A percentile compares a stretch with the other conserved stretches of the same genome.
phyloP scores from a whole-genome alignment of 2,888 invertebrate genomes.

The Apamea epomidion region DNA sequence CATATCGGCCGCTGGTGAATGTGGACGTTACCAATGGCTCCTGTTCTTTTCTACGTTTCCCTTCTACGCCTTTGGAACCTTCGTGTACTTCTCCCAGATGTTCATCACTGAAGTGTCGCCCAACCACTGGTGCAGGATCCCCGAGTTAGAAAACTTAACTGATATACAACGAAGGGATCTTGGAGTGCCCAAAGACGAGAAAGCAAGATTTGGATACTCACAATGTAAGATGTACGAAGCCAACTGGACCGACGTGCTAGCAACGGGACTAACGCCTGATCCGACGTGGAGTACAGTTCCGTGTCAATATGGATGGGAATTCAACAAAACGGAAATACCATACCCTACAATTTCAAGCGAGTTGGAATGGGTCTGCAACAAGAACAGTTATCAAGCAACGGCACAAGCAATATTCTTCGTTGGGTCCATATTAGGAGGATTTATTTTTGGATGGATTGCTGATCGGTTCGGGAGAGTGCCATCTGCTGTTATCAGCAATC shows the following conservation, averaged over 20 bases:
- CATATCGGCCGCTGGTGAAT: slow-evolving; percentile 74
- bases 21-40: slow-evolving; percentile 73
- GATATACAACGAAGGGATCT: slow-evolving; percentile 70
- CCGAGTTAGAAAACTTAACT: slow-evolving; percentile 74
- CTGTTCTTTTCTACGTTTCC: slow-evolving; percentile 74
- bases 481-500: slow-evolving; percentile 73
- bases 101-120: slow-evolving; percentile 76
- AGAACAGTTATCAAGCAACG: slow-evolving; percentile 79
- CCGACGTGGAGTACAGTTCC: slow-evolving; percentile 72
- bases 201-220: slow-evolving; percentile 76
- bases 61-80: slow-evolving; percentile 74
- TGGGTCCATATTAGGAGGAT: slow-evolving; percentile 79
- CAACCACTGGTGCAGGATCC: slow-evolving; percentile 77
- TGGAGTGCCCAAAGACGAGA: slow-evolving; percentile 71
- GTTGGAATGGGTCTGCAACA: slow-evolving; percentile 80
- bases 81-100: slow-evolving; percentile 74
- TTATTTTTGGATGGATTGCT: slow-evolving; percentile 78
- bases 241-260: slow-evolving; percentile 78
- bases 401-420: slow-evolving; percentile 80
- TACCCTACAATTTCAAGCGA: slow-evolving; percentile 81
- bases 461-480: slow-evolving; percentile 80
- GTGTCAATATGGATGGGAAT: slow-evolving; percentile 81
- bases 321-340: slow-evolving; percentile 79
- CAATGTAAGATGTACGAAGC: slow-evolving; percentile 74
- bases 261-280: slow-evolving; percentile 69